These are phyloP conservation scores for Elysia crispata DNA, from an alignment of 2,888 invertebrate species.

Conservation along the genomic window DNA sequence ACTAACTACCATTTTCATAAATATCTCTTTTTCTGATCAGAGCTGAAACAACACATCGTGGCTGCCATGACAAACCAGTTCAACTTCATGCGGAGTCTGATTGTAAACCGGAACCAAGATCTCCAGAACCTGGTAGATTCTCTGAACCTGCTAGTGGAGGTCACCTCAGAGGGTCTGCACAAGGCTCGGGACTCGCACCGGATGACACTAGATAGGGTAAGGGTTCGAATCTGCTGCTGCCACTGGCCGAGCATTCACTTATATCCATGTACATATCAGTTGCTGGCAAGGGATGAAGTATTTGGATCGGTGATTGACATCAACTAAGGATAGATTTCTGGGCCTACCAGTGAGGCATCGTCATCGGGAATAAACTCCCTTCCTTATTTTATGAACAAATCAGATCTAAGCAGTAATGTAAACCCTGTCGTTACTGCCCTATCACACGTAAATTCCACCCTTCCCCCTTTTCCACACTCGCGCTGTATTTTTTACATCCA, in stretches of 20 bases:
- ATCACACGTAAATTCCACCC: too few relatives aligned
- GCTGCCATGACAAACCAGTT: constrained; percentile 69
- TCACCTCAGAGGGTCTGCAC: constrained; percentile 44
- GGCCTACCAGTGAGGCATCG: too few relatives aligned
- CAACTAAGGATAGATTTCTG: too few relatives aligned
- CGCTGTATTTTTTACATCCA: too few relatives aligned
- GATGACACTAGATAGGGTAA: constrained; percentile 35
- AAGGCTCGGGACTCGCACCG: constrained; percentile 46
- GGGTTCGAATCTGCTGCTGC: not conserved
- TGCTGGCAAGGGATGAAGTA: not conserved
- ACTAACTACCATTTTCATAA: not conserved
- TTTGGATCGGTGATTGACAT: too few relatives aligned
- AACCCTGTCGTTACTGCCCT: too few relatives aligned
- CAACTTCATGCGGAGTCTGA: constrained; percentile 66
- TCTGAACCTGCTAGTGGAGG: constrained; percentile 57
- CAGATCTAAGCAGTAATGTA: too few relatives aligned
- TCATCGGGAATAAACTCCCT: too few relatives aligned
- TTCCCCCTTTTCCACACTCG: too few relatives aligned
- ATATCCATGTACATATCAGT: too few relatives aligned
- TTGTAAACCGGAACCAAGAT: constrained; percentile 64
- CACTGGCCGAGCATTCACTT: not conserved
- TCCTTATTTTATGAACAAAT: too few relatives aligned
- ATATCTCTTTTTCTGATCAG: not conserved
- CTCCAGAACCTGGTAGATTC: constrained; percentile 59
- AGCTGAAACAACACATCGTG: constrained; percentile 61